phyloP scores from a whole-genome alignment of 2,797 vertebrate genomes.

The Myotis vivesi region DNA sequence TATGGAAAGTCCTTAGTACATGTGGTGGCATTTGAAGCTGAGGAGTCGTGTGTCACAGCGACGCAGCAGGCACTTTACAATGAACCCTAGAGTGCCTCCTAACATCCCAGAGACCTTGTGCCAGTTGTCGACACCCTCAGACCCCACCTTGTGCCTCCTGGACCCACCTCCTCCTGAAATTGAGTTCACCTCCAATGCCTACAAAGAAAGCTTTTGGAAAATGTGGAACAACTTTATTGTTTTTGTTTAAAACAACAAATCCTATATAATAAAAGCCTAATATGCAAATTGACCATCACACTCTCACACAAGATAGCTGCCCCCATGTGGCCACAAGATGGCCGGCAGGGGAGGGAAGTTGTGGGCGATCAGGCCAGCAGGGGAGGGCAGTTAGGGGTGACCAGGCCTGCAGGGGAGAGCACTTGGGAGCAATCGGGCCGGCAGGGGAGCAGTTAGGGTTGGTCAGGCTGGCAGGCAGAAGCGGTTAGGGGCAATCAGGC shows the following conservation, averaged over 20 bases:
- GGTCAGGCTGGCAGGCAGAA: too few species aligned
- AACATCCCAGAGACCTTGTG: background rate
- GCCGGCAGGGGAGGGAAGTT: too few species aligned
- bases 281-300: too few species aligned
- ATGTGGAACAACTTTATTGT: background rate
- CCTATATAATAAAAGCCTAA: too few species aligned
- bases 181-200: background rate
- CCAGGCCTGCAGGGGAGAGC: too few species aligned
- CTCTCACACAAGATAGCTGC: too few species aligned
- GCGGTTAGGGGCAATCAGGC: too few species aligned
- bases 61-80: conserved; percentile 89
- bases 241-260: conserved; percentile 31
- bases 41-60: conserved; percentile 50
- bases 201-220: background rate
- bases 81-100: conserved; percentile 56
- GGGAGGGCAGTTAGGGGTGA: too few species aligned
- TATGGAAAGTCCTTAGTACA: background rate
- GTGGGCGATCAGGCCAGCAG: too few species aligned
- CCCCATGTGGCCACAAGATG: too few species aligned
- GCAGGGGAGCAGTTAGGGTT: too few species aligned
- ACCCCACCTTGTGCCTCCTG: background rate
- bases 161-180: background rate
- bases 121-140: too few species aligned
- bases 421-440: fast-evolving
- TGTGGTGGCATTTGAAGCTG: background rate